Conservation (phyloP, 2,888 invertebrate species). For the Temnothorax ravouxi region DNA sequence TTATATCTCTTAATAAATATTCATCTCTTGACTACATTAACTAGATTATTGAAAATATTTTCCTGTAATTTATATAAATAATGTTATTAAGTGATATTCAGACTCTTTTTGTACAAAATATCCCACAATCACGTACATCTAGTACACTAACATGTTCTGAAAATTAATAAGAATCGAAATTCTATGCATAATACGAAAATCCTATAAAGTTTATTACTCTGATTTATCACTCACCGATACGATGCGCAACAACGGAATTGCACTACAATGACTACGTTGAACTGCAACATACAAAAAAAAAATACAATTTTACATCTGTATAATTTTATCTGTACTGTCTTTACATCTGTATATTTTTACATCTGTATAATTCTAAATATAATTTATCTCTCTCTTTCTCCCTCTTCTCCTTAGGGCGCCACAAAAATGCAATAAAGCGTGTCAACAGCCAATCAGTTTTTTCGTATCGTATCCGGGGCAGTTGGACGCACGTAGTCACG, state of each 20-base stretch:
- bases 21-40: conserved; percentile 1
- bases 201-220: background rate
- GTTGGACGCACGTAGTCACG: background rate
- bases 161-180: background rate
- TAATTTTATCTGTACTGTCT: no score
- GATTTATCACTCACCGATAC: background rate
- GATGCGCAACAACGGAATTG: background rate
- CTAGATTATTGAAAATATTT: conserved; percentile 13
- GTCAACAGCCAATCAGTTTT: conserved; percentile 41
- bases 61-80: background rate
- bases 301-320: background rate
- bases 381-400: no score
- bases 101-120: background rate
- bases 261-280: background rate
- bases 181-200: background rate
- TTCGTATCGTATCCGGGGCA: background rate
- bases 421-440: conserved; percentile 59
- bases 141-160: background rate
- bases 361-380: no score
- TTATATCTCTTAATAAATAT: background rate
- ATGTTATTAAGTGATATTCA: background rate
- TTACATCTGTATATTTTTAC: no score
- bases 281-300: background rate
- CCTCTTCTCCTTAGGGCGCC: no score
- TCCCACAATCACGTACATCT: background rate